Conservation (phyloP, 2,888 invertebrate species). For the Lasioglossum leucozonium region DNA sequence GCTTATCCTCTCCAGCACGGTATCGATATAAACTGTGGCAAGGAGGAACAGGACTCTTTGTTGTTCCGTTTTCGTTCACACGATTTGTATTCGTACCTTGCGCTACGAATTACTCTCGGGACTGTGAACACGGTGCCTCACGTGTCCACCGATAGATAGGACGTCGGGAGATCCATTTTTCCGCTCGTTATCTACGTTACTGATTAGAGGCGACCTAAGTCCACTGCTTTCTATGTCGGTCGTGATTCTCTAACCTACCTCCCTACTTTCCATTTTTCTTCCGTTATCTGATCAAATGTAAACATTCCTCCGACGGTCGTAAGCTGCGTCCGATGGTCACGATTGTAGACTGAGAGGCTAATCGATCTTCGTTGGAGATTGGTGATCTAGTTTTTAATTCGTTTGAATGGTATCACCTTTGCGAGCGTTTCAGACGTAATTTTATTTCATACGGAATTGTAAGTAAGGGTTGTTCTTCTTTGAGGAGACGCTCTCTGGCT, state of each 20-base stretch:
- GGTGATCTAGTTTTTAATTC: neutral
- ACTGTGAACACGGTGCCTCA: constrained; percentile 25
- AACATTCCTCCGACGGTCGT: neutral
- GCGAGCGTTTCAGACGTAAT: neutral
- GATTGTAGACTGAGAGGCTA: neutral
- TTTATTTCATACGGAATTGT: neutral
- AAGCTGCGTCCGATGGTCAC: neutral
- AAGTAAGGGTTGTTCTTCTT: neutral
- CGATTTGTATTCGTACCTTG: constrained; percentile 66
- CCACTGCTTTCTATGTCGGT: neutral
- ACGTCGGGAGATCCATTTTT: constrained; percentile 23
- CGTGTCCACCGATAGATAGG: constrained; percentile 19
- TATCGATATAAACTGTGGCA: constrained; percentile 27
- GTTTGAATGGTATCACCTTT: neutral
- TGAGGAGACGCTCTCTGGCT: neutral
- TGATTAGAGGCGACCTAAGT: constrained; percentile 16
- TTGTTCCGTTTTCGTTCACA: constrained; percentile 68
- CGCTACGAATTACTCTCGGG: constrained; percentile 58
- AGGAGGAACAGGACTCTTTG: constrained; percentile 21
- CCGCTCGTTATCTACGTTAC: constrained; percentile 24
- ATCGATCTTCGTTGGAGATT: neutral
- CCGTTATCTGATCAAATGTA: constrained; percentile 7
- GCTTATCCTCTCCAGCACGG: constrained; percentile 33
- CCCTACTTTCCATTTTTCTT: constrained; percentile 1
- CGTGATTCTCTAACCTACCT: neutral